Evolutionary conservation across 2,888 invertebrate genomes (phyloP), one percentile per base, ranked within the genome.

Genomic region (Noctua janthina): DNA sequence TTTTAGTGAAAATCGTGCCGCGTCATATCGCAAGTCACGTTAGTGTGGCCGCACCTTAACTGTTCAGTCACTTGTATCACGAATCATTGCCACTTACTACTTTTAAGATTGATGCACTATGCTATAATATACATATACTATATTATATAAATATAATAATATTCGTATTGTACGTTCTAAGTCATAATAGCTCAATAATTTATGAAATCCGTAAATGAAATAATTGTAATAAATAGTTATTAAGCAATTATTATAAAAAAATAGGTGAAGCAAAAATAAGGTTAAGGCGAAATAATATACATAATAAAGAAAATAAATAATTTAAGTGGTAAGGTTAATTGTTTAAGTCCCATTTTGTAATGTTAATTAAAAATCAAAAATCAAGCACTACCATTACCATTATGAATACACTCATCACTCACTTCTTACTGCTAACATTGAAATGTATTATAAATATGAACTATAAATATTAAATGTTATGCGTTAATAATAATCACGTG

Each of bases 401-500:
- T 96, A 96, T 95, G 95, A 95, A 95, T 96, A 96, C 97, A 97
- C 96, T 96, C 96, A 96, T 96, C 94, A 95, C 94, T 96, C 94
- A 95, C 94, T 96, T 96, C 96, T 96, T 95, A 96, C 93, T 92
- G 96, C 96, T 97, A 97, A 96, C 95, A 97, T 96, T 97, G 96
- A 96, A 97, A 96, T 97, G 97, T 97, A 97, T 95, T 96, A 97
- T 97, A 97, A 96, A 97, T 95, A 96, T 97, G 95, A 97, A 97
- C 96, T 97, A 97, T 97, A 96, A 97, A 96, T 96, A 97, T 97
- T 97, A 97, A 97, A 97, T 97, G 97, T 97, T 97, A 97, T 97
- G 97, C 97, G 97, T 97, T 97, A 97, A 97, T 97, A 97, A 97
- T 97, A 97, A 93, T 93, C 71, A 76, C 54, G 39, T 79, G 92